phyloP scores from a whole-genome alignment of 2,113 vertebrate species.

The Urocynchramus pylzowi region DNA sequence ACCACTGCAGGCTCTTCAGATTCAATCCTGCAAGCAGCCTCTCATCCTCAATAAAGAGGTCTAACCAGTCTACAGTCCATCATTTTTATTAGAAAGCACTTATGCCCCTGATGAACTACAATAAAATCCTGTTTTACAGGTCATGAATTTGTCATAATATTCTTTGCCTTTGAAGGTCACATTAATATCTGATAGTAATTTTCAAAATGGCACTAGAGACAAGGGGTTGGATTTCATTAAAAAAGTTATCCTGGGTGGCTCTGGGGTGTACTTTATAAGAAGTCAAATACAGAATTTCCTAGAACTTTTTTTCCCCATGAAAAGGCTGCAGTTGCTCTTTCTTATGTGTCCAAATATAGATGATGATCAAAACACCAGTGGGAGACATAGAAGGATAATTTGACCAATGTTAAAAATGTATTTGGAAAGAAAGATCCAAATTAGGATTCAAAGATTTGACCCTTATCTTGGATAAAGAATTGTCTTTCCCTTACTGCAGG shows the following conservation, averaged over 20 bases:
- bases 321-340: not conserved
- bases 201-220: not conserved
- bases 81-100: conserved; percentile 7
- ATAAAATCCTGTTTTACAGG: not conserved
- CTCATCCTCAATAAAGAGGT: not conserved
- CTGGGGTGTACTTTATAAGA: not conserved
- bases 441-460: not conserved
- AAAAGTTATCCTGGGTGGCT: not conserved
- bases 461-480: not conserved
- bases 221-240: not conserved
- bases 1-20: not conserved
- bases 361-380: not conserved
- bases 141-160: not conserved
- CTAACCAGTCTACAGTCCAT: not conserved
- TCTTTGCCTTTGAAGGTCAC: not conserved
- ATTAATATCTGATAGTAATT: not conserved
- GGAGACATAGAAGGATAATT: not conserved
- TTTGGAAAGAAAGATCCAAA: not conserved
- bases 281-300: not conserved
- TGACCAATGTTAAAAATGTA: not conserved
- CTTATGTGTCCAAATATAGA: not conserved
- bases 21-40: not conserved
- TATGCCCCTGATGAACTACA: not conserved
- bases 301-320: not conserved
- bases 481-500: not conserved